Evolutionary conservation across 2,888 invertebrate species (phyloP).

Genomic region (Eupeodes luniger): DNA sequence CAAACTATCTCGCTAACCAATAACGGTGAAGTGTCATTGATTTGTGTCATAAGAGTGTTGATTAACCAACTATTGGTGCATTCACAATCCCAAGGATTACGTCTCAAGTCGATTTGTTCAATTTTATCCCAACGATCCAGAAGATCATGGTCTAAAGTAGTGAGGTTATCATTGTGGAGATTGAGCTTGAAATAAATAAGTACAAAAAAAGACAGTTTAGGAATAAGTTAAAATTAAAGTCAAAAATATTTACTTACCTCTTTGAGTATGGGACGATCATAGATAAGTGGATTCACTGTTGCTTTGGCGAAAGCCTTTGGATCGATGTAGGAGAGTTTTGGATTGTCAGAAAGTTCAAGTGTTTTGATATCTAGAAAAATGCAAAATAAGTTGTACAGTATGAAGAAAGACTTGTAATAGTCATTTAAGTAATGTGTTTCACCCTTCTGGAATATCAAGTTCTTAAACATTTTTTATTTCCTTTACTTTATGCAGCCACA

Average conservation of each 20-base stretch:
- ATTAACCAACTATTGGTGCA: constrained; percentile 92
- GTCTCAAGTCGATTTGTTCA: constrained; percentile 87
- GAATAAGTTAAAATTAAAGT: background rate
- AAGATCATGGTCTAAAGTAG: constrained; percentile 84
- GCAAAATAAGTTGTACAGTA: background rate
- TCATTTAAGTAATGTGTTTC: too few relatives aligned
- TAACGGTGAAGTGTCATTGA: constrained; percentile 80
- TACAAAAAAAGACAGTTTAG: background rate
- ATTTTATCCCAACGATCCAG: constrained; percentile 90
- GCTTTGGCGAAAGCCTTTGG: constrained; percentile 86
- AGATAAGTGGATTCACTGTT: constrained; percentile 85
- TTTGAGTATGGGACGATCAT: constrained; percentile 88
- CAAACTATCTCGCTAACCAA: constrained; percentile 85
- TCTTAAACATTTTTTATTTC: too few relatives aligned
- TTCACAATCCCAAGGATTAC: constrained; percentile 92
- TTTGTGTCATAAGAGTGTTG: constrained; percentile 86
- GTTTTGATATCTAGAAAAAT: constrained; percentile 84
- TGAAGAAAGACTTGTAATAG: background rate
- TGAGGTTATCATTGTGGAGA: constrained; percentile 88
- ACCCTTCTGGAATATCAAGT: too few relatives aligned
- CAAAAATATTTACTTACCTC: constrained; percentile 84
- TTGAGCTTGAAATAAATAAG: constrained; percentile 86
- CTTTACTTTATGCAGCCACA: too few relatives aligned
- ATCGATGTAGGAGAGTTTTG: constrained; percentile 86
- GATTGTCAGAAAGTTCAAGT: constrained; percentile 88